These are phyloP conservation scores for Crotalus viridis DNA, from an alignment of 2,113 vertebrate genomes.

Conservation along the genomic window DNA sequence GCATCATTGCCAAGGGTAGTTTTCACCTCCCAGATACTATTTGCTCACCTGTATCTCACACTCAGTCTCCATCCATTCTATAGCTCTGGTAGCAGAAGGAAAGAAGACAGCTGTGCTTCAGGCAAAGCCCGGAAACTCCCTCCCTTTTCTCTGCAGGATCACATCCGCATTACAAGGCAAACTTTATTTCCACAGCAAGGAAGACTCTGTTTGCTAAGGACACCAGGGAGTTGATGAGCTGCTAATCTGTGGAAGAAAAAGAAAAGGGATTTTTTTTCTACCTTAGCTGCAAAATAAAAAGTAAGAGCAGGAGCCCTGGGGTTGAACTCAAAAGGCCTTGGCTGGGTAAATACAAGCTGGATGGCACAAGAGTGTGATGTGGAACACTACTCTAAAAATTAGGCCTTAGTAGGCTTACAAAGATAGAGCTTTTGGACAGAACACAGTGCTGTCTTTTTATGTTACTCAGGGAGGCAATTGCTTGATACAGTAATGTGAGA, in stretches of 20 bases:
- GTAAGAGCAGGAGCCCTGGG: conserved; percentile 72
- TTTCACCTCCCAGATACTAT: conserved; percentile 84
- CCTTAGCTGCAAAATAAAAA: conserved; percentile 68
- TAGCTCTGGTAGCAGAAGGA: conserved; percentile 57
- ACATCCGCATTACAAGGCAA: conserved; percentile 80
- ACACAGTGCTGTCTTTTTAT: background rate
- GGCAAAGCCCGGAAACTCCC: conserved; percentile 80
- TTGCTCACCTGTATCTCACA: conserved; percentile 87
- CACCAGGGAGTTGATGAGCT: conserved; percentile 90
- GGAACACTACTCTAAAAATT: conserved; percentile 58
- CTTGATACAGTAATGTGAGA: background rate
- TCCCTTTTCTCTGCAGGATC: conserved; percentile 59
- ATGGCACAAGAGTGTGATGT: conserved; percentile 60
- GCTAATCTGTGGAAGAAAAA: conserved; percentile 78
- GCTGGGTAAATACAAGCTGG: conserved; percentile 81
- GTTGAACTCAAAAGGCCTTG: conserved; percentile 61
- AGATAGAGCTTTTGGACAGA: background rate
- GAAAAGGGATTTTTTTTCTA: conserved; percentile 64
- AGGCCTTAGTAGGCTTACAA: background rate
- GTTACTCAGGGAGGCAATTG: background rate
- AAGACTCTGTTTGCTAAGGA: conserved; percentile 82
- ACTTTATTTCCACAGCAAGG: conserved; percentile 80
- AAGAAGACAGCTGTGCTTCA: conserved; percentile 74
- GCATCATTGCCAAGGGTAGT: conserved; percentile 74
- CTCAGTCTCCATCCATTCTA: conserved; percentile 66